Evolutionary conservation across 1,140 invertebrate species (phyloP).

Genomic region (Caerostris darwini): DNA sequence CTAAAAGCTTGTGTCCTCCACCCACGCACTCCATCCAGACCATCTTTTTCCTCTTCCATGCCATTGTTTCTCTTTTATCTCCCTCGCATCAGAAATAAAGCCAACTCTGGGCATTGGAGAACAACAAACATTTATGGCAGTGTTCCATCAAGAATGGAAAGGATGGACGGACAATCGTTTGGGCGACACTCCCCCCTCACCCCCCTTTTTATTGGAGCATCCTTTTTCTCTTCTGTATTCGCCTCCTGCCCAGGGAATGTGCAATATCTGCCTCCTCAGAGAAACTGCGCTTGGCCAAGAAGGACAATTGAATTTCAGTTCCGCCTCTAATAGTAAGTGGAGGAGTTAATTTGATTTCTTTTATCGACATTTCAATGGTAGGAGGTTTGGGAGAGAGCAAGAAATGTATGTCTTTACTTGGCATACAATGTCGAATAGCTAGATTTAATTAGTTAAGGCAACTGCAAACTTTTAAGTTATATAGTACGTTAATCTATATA

Average conservation of each 20-base stretch:
- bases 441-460: too few species aligned
- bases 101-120: background rate
- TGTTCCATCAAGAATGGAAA: constrained; percentile 49
- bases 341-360: constrained; percentile 21
- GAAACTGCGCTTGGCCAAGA: constrained; percentile 5
- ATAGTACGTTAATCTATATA: too few species aligned
- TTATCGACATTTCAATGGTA: background rate
- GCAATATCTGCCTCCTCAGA: constrained; percentile 60
- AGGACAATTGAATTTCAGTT: constrained; percentile 58
- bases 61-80: constrained; percentile 1
- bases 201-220: background rate
- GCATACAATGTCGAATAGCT: too few species aligned
- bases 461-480: too few species aligned
- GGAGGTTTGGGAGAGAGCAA: too few species aligned
- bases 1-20: background rate
- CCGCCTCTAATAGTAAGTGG: background rate
- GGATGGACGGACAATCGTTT: background rate
- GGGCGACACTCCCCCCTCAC: constrained; percentile 27
- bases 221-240: background rate
- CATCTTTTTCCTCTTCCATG: background rate
- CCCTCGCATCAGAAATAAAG: background rate
- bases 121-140: constrained; percentile 72
- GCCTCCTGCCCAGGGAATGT: background rate
- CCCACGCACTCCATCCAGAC: background rate
- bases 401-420: background rate